Evolutionary conservation across 2,888 invertebrate species (phyloP).

Genomic region (Phyto melanocephala): DNA sequence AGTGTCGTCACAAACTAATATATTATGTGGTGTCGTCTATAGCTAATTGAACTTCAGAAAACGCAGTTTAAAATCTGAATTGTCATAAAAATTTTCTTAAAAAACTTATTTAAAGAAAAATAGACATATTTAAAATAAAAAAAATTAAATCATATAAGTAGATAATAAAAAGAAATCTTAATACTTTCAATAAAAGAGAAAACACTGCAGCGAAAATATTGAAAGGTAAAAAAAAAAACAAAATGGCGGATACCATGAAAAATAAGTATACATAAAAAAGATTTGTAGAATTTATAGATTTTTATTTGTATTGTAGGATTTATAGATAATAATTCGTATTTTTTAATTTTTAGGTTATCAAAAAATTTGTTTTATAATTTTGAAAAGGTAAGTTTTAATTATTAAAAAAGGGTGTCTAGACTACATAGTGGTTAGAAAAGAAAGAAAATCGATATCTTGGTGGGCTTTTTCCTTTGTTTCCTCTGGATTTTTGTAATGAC

Average conservation of each 20-base stretch:
- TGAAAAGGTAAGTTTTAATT: constrained; percentile 66
- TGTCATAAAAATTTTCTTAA: not conserved
- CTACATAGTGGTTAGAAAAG: not conserved
- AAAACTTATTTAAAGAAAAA: not conserved
- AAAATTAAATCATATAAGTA: not conserved
- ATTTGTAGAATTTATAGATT: no score
- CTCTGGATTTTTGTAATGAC: constrained; percentile 68
- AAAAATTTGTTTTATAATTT: not conserved
- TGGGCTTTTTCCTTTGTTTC: constrained; percentile 13
- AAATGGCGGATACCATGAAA: constrained; percentile 52
- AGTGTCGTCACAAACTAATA: no score
- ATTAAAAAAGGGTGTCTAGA: constrained; percentile 13
- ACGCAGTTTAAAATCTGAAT: not conserved
- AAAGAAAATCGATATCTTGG: constrained; percentile 27
- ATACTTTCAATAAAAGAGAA: no score
- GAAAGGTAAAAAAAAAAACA: constrained; percentile 51
- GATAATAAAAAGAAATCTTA: not conserved
- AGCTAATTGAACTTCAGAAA: not conserved
- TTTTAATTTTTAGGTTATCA: constrained; percentile 20
- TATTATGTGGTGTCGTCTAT: no score
- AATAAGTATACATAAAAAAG: not conserved
- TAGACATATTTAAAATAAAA: not conserved
- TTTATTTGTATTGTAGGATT: no score
- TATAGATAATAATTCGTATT: no score
- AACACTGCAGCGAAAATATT: not conserved